A percentile compares a stretch with the other conserved stretches of the same genome.
Conservation (phyloP, 2,797 vertebrate species). For the Cyprinella venusta region DNA sequence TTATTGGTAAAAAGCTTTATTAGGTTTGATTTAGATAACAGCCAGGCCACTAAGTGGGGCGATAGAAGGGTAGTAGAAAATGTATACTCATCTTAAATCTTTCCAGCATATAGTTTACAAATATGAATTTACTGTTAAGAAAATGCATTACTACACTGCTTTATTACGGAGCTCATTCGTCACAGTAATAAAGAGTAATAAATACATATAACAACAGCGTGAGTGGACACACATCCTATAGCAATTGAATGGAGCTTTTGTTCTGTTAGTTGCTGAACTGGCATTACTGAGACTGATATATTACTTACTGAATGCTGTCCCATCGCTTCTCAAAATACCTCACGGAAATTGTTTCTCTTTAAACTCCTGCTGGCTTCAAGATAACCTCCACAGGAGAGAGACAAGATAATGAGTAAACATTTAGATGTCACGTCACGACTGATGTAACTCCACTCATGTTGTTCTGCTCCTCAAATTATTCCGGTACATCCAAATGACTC, state of each 20-base stretch:
- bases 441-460: conserved; percentile 4
- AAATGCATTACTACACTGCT: background rate
- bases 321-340: background rate
- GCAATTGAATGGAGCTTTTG: background rate
- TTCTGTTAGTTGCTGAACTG: conserved; percentile 9
- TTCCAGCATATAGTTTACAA: background rate
- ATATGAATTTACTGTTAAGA: background rate
- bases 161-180: background rate
- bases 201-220: background rate
- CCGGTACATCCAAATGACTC: background rate
- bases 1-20: background rate
- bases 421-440: background rate
- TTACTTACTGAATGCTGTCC: background rate
- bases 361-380: conserved; percentile 14
- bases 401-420: conserved; percentile 18
- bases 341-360: background rate
- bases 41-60: background rate
- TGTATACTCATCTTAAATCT: background rate
- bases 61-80: background rate
- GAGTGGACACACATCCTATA: background rate
- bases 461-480: background rate
- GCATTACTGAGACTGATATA: background rate
- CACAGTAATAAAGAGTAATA: background rate
- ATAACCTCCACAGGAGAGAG: background rate
- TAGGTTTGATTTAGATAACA: conserved; percentile 13